Evolutionary conservation across 2,888 invertebrate species (phyloP).

Genomic region (Eucriotettix oculatus): DNA sequence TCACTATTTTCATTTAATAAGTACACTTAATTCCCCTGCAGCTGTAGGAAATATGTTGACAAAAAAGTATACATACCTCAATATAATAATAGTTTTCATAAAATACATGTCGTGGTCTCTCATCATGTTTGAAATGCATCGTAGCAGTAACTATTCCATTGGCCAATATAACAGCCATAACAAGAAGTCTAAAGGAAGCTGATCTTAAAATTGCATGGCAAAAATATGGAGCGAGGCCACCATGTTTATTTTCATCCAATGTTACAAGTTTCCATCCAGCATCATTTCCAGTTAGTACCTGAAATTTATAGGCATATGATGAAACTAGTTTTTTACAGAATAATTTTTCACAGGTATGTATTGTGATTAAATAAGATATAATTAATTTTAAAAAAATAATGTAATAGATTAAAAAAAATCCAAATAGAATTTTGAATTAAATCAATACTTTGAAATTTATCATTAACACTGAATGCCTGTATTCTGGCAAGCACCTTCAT

Average conservation of each 20-base stretch:
- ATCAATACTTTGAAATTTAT: too few relatives aligned
- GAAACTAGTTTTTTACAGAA: not conserved
- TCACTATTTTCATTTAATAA: not conserved
- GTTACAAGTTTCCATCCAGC: conserved; percentile 91
- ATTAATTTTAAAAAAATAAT: too few relatives aligned
- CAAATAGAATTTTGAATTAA: too few relatives aligned
- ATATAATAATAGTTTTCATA: conserved; percentile 86
- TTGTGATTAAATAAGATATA: too few relatives aligned
- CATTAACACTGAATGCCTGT: too few relatives aligned
- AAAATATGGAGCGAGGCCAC: conserved; percentile 67
- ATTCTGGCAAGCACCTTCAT: too few relatives aligned
- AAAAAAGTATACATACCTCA: conserved; percentile 37
- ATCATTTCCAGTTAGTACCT: conserved; percentile 84
- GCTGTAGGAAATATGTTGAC: not conserved
- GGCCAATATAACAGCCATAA: conserved; percentile 87
- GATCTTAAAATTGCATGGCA: conserved; percentile 76
- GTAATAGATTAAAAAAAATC: too few relatives aligned
- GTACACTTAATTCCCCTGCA: not conserved
- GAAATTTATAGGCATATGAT: conserved; percentile 5
- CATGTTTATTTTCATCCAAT: conserved; percentile 90
- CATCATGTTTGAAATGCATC: conserved; percentile 87
- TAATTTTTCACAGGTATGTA: not conserved
- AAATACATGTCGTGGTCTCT: conserved; percentile 61
- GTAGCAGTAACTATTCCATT: conserved; percentile 94
- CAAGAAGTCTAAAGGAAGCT: conserved; percentile 79